Conservation (phyloP, 2,113 vertebrate genomes). For the Agapornis roseicollis region DNA sequence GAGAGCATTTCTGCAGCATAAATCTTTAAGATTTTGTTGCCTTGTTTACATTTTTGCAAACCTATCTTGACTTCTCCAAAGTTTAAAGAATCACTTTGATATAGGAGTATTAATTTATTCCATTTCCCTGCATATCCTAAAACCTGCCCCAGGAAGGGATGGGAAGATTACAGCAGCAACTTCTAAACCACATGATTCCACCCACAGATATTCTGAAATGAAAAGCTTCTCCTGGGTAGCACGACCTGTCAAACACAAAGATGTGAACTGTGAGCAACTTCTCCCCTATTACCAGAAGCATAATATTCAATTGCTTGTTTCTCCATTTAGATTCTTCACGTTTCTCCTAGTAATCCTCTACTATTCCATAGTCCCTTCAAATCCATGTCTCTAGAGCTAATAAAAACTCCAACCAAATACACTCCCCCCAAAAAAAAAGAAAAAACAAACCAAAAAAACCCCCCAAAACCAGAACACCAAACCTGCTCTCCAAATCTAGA, state of each 20-base stretch:
- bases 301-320: neutral
- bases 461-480: neutral
- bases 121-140: neutral
- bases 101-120: neutral
- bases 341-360: neutral
- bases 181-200: neutral
- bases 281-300: neutral
- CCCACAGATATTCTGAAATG: neutral
- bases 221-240: neutral
- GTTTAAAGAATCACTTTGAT: neutral
- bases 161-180: neutral
- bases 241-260: conserved; percentile 5
- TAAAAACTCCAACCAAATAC: too few species aligned
- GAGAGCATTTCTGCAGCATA: neutral
- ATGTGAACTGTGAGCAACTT: neutral
- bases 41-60: neutral
- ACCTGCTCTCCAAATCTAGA: neutral
- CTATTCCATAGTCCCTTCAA: neutral
- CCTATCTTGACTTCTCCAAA: neutral
- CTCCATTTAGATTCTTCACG: neutral
- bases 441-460: neutral
- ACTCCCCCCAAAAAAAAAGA: rapidly evolving
- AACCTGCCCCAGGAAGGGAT: neutral
- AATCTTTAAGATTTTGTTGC: neutral
- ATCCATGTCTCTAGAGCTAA: neutral